Evolutionary conservation across 2,797 vertebrate genomes (phyloP).

Genomic region (Myiotriccus ornatus): DNA sequence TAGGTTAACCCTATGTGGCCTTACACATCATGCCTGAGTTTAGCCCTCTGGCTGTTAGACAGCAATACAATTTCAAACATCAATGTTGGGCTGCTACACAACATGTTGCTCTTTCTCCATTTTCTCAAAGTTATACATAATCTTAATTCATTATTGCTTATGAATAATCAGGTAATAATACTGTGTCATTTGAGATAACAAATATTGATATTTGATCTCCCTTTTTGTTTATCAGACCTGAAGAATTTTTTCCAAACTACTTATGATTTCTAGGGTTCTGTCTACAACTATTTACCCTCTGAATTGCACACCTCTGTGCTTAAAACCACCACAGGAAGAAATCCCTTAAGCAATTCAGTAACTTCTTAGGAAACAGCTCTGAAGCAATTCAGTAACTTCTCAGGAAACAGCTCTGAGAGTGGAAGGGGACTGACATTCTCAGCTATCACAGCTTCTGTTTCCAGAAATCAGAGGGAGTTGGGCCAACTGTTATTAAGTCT

Average conservation of each 20-base stretch:
- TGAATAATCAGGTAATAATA: not conserved
- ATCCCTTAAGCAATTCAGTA: not conserved
- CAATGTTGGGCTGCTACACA: not conserved
- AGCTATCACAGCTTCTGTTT: not conserved
- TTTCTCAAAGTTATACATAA: not conserved
- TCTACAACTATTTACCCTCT: not conserved
- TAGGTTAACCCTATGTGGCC: not conserved
- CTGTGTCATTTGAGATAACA: not conserved
- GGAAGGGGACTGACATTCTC: not conserved
- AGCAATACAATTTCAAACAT: not conserved
- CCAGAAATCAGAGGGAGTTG: not conserved
- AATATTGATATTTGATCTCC: not conserved
- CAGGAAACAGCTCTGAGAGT: not conserved
- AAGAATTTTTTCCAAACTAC: not conserved
- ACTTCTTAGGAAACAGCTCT: not conserved
- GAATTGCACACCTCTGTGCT: too few species aligned
- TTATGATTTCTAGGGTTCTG: not conserved
- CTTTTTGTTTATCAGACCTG: not conserved
- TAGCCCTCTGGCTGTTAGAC: not conserved
- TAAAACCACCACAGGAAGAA: not conserved
- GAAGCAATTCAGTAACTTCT: not conserved
- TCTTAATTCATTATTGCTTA: not conserved
- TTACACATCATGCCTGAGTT: not conserved
- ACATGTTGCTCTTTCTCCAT: not conserved
- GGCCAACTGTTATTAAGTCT: not conserved